A percentile compares a stretch with the other conserved stretches of the same genome.
Evolutionary conservation across 2,113 vertebrate species (phyloP).

Genomic region (Psilopogon haemacephalus): DNA sequence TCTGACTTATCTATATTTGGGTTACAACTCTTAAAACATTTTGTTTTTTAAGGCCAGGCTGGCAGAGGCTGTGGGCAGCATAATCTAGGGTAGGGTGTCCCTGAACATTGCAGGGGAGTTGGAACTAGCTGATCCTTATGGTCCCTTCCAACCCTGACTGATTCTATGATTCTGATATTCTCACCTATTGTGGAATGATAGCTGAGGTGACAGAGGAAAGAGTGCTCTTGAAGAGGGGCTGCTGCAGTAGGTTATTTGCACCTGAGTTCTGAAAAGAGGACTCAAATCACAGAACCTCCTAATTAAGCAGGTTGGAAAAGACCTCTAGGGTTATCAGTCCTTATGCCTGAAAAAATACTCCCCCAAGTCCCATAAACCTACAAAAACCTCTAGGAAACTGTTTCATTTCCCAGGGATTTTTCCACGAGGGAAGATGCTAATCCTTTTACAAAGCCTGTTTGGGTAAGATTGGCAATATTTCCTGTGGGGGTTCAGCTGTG

Average conservation of each 20-base stretch:
- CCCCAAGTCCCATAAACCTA: accelerated
- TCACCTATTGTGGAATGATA: neutral
- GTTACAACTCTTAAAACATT: too few relatives aligned
- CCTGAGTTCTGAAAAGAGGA: neutral
- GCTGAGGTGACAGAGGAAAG: neutral
- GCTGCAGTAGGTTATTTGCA: neutral
- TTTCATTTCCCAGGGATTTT: neutral
- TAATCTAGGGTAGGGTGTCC: too few relatives aligned
- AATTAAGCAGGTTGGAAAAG: too few relatives aligned
- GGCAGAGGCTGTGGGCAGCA: too few relatives aligned
- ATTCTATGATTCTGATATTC: too few relatives aligned
- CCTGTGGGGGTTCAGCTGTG: neutral
- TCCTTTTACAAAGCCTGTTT: neutral
- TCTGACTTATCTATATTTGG: too few relatives aligned
- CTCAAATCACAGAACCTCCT: too few relatives aligned
- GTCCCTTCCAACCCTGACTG: too few relatives aligned
- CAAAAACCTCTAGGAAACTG: neutral
- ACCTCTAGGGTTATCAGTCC: too few relatives aligned
- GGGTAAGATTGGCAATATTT: neutral
- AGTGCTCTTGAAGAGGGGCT: neutral
- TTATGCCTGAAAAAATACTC: neutral
- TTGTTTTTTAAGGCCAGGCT: too few relatives aligned
- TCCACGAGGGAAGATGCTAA: neutral
- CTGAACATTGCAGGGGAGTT: too few relatives aligned
- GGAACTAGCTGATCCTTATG: too few relatives aligned